phyloP scores from a whole-genome alignment of 2,113 vertebrate species.

The Xiphias gladius region DNA sequence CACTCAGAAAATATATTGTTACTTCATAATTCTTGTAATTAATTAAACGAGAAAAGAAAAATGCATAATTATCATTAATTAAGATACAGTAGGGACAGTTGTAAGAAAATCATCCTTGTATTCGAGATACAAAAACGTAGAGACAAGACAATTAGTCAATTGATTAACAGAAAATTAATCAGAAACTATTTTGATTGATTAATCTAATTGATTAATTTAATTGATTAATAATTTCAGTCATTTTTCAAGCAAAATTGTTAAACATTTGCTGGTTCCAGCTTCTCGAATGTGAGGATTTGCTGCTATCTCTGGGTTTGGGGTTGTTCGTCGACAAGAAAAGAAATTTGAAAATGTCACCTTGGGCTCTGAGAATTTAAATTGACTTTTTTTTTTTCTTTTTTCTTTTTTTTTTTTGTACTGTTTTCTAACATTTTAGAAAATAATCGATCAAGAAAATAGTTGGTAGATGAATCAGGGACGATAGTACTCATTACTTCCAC shows the following conservation, averaged over 20 bases:
- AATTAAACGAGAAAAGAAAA: slow-evolving; percentile 1
- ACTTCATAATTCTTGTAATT: neutral
- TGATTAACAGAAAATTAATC: neutral
- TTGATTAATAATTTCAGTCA: neutral
- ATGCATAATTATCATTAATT: slow-evolving; percentile 16
- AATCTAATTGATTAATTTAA: no score
- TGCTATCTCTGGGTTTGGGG: slow-evolving; percentile 1
- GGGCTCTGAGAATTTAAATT: neutral
- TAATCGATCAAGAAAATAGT: neutral
- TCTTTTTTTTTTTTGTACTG: no score
- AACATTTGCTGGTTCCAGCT: neutral
- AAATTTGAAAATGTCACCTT: neutral
- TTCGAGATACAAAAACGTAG: no score
- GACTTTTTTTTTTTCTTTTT: no score
- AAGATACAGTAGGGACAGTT: neutral
- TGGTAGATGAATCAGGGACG: neutral
- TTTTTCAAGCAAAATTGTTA: neutral
- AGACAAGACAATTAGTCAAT: no score
- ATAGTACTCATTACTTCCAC: neutral
- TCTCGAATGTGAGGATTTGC: slow-evolving; percentile 6
- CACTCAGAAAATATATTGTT: neutral
- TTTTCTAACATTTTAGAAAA: neutral
- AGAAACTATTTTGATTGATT: no score
- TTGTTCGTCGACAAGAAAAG: neutral
- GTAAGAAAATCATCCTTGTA: neutral